Evolutionary conservation across 23 tunicate species (phyloP).

Genomic region (Halocynthia roretzi): DNA sequence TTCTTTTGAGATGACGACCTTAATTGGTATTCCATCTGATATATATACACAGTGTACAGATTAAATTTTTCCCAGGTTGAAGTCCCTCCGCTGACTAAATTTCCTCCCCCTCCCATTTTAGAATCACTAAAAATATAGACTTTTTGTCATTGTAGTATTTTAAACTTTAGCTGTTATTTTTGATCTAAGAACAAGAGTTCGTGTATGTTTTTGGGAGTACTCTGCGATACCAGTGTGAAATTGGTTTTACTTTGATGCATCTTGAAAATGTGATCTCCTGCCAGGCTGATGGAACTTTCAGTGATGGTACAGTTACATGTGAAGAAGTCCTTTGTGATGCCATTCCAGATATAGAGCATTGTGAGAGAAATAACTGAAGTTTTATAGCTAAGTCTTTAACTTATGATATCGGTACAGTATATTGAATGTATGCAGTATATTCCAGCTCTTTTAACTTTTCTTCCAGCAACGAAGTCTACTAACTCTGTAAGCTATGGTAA

Average conservation of each 20-base stretch:
- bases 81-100: no score
- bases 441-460: background rate
- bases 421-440: background rate
- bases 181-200: conserved; percentile 12
- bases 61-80: no score
- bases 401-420: background rate
- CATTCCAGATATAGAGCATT: conserved; percentile 10
- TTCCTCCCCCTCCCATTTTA: no score
- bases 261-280: conserved; percentile 16
- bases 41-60: no score
- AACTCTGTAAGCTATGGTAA: conserved; percentile 8
- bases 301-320: conserved; percentile 21
- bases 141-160: background rate
- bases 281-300: conserved; percentile 40
- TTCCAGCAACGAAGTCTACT: background rate
- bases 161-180: background rate
- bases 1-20: no score
- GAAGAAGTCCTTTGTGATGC: conserved; percentile 31
- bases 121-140: no score
- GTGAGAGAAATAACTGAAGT: background rate
- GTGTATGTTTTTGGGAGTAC: conserved; percentile 39
- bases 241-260: conserved; percentile 30
- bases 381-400: background rate
- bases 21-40: no score
- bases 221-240: conserved; percentile 37